Evolutionary conservation across 2,797 vertebrate species (phyloP).

Genomic region (Pelobates cultripes): DNA sequence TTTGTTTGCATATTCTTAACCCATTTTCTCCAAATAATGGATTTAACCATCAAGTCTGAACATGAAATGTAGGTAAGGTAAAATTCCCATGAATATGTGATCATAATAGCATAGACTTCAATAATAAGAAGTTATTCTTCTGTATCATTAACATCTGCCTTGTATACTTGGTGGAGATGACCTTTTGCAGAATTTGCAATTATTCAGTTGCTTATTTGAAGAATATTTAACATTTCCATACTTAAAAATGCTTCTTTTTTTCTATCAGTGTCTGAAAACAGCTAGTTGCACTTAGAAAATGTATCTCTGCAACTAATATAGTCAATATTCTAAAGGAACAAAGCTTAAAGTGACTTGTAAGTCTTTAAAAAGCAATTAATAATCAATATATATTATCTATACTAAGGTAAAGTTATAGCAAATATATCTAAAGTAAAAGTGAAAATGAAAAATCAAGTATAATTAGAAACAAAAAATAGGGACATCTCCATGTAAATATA

Average conservation of each 20-base stretch:
- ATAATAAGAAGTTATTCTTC: constrained; percentile 19
- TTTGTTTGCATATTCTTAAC: constrained; percentile 20
- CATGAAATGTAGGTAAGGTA: not conserved
- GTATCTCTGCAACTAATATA: not conserved
- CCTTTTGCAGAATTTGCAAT: constrained; percentile 38
- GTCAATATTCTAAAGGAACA: no score
- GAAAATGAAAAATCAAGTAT: no score
- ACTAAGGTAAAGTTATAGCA: no score
- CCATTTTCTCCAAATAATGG: constrained; percentile 22
- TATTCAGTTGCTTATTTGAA: constrained; percentile 37
- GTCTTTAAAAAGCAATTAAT: no score
- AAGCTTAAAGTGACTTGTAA: no score
- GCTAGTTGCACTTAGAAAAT: not conserved
- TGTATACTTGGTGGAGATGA: constrained; percentile 23
- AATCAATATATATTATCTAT: no score
- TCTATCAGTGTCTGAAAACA: constrained; percentile 6
- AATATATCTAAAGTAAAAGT: no score
- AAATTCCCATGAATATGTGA: constrained; percentile 20
- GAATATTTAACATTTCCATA: constrained; percentile 43
- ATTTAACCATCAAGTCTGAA: not conserved
- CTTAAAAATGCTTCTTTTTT: constrained; percentile 18
- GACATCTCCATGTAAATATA: no score
- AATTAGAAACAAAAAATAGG: no score
- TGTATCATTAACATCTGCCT: constrained; percentile 23
- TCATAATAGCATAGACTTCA: constrained; percentile 12